Percentiles rank a stretch among this genome's conserved stretches.
These are phyloP conservation scores for Gorsachius magnificus DNA, from an alignment of 2,797 vertebrate species.

Conservation along the genomic window DNA sequence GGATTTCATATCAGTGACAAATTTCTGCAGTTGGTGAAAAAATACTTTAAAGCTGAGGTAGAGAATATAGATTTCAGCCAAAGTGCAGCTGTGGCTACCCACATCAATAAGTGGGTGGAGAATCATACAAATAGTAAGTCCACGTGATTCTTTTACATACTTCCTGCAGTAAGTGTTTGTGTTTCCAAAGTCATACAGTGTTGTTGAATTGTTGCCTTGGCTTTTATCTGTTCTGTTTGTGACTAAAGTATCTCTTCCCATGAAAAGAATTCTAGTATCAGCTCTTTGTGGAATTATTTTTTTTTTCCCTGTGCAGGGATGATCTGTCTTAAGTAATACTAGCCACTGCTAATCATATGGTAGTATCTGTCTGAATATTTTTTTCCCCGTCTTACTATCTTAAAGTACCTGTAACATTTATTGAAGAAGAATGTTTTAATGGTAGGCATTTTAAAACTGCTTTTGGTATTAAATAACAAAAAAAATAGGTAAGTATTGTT, in stretches of 20 bases:
- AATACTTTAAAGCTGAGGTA: conserved; percentile 89
- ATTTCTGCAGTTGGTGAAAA: conserved; percentile 90
- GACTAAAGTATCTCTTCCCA: neutral
- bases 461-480: neutral
- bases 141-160: neutral
- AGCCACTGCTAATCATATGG: neutral
- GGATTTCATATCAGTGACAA: conserved; percentile 89
- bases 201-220: neutral
- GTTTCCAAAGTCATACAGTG: neutral
- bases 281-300: neutral
- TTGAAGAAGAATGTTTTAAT: neutral
- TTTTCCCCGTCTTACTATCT: neutral
- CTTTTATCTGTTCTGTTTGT: neutral
- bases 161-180: neutral
- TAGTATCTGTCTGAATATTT: neutral
- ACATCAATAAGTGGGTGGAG: conserved; percentile 96
- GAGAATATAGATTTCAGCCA: conserved; percentile 91
- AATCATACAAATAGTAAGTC: conserved; percentile 95
- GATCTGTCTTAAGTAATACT: neutral
- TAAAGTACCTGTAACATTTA: neutral
- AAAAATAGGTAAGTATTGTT: neutral
- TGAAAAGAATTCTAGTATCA: neutral
- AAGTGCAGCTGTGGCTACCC: conserved; percentile 85
- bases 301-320: neutral
- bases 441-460: neutral